Percentiles rank a stretch among this genome's conserved stretches.
Evolutionary conservation across 2,797 vertebrate genomes (phyloP).

Genomic region (Jordanella pulchra): DNA sequence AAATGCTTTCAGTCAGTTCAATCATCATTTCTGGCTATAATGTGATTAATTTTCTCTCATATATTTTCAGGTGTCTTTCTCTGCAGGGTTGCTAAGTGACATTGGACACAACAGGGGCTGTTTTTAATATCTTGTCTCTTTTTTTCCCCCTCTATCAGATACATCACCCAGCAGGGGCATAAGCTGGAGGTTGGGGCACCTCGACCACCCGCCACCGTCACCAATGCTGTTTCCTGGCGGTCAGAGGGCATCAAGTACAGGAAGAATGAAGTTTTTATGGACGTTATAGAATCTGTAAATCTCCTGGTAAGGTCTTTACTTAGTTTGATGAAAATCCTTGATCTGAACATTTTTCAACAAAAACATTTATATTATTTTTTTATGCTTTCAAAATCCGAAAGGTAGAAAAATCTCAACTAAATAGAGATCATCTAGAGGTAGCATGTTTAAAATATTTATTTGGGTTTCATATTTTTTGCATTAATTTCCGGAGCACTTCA

Average conservation of each 20-base stretch:
- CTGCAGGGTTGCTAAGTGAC: slow-evolving; percentile 13
- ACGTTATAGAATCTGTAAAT: slow-evolving; percentile 86
- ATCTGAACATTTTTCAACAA: background rate
- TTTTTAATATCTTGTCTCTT: slow-evolving; percentile 3
- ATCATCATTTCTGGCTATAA: slow-evolving; percentile 6
- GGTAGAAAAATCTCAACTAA: background rate
- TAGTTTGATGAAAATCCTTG: background rate
- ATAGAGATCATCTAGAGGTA: too few species aligned
- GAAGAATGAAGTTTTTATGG: slow-evolving; percentile 88
- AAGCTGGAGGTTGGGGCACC: slow-evolving; percentile 83
- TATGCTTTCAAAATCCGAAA: background rate
- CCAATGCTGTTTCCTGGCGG: slow-evolving; percentile 86
- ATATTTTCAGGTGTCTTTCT: slow-evolving; percentile 7
- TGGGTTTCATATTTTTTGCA: background rate
- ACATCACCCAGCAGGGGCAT: slow-evolving; percentile 85
- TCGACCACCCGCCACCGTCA: slow-evolving; percentile 84
- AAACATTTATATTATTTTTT: background rate
- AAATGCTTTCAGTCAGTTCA: background rate
- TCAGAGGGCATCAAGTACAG: slow-evolving; percentile 87
- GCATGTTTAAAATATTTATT: too few species aligned
- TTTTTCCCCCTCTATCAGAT: slow-evolving; percentile 66
- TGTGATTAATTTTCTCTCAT: background rate
- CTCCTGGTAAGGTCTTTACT: slow-evolving; percentile 75
- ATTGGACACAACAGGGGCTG: slow-evolving; percentile 18
- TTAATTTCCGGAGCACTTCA: background rate